A percentile compares a stretch with the other conserved stretches of the same genome.
Conservation (phyloP, 2,888 invertebrate species). For the Oxytorus armatus region DNA sequence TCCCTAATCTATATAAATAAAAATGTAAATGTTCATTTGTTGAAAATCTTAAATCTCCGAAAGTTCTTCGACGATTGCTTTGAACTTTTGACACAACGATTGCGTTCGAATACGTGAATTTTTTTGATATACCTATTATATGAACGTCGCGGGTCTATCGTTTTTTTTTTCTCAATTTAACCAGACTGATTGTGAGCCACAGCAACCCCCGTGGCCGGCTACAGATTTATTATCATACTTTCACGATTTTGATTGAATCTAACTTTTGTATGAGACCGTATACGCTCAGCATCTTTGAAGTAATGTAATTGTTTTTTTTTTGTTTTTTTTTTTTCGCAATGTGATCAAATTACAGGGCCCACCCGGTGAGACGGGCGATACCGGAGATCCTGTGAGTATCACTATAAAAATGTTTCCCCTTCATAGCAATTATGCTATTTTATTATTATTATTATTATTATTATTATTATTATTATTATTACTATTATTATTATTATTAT, state of each 20-base stretch:
- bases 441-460: slow-evolving; percentile 13
- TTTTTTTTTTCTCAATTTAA: no score
- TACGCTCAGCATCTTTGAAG: slow-evolving; percentile 19
- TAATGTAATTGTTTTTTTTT: slow-evolving; percentile 44
- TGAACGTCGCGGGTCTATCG: no score
- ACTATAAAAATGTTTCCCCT: slow-evolving; percentile 37
- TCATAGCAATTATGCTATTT: slow-evolving; percentile 34
- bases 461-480: slow-evolving; percentile 34
- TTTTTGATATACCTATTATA: no score
- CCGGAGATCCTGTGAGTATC: slow-evolving; percentile 92
- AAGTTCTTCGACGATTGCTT: no score
- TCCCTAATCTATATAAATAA: no score
- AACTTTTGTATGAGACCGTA: slow-evolving; percentile 22
- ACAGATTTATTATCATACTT: no score
- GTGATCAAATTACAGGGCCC: slow-evolving; percentile 89
- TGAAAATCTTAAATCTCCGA: no score
- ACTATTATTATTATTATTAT: slow-evolving; percentile 17
- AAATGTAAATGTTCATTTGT: no score
- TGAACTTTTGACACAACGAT: no score
- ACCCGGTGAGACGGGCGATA: slow-evolving; percentile 95
- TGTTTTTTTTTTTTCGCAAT: slow-evolving; percentile 64
- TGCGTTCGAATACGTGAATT: no score
- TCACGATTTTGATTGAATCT: slow-evolving; percentile 7
- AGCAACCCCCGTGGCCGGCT: no score
- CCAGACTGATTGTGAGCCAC: no score